Conservation (phyloP, 1,140 invertebrate genomes). For the Prorops nasuta region DNA sequence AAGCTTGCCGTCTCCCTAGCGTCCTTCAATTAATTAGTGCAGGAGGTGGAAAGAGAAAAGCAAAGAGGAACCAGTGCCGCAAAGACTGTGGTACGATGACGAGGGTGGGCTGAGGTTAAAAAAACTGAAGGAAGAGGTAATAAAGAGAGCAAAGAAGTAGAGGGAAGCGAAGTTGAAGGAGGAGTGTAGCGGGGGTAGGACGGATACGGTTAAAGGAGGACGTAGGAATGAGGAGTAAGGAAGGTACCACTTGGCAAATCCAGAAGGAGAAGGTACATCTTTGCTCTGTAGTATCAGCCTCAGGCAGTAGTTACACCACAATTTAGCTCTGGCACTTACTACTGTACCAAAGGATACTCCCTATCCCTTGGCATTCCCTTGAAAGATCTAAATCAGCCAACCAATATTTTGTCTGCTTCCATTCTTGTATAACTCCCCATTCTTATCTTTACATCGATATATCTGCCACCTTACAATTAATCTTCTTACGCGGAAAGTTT, state of each 20-base stretch:
- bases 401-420: too few relatives aligned
- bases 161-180: neutral
- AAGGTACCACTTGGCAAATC: slow-evolving; percentile 16
- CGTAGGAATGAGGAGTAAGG: slow-evolving; percentile 7
- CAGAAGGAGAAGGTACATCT: slow-evolving; percentile 1
- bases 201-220: slow-evolving; percentile 9
- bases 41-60: slow-evolving; percentile 21
- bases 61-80: slow-evolving; percentile 4
- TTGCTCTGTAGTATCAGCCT: slow-evolving; percentile 17
- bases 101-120: neutral
- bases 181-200: neutral
- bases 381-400: too few relatives aligned
- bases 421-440: too few relatives aligned
- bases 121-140: neutral
- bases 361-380: slow-evolving; percentile 8
- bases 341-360: slow-evolving; percentile 1
- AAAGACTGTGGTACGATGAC: neutral
- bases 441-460: neutral
- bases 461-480: too few relatives aligned
- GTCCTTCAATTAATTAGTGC: slow-evolving; percentile 43
- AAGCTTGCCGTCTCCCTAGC: slow-evolving; percentile 17
- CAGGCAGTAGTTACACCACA: slow-evolving; percentile 19
- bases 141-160: neutral
- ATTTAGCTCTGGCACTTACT: neutral
- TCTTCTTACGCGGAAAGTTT: too few relatives aligned